Evolutionary conservation across 2,113 vertebrate species (phyloP), one percentile per base, ranked within the genome.

Genomic region (Eonycteris spelaea): DNA sequence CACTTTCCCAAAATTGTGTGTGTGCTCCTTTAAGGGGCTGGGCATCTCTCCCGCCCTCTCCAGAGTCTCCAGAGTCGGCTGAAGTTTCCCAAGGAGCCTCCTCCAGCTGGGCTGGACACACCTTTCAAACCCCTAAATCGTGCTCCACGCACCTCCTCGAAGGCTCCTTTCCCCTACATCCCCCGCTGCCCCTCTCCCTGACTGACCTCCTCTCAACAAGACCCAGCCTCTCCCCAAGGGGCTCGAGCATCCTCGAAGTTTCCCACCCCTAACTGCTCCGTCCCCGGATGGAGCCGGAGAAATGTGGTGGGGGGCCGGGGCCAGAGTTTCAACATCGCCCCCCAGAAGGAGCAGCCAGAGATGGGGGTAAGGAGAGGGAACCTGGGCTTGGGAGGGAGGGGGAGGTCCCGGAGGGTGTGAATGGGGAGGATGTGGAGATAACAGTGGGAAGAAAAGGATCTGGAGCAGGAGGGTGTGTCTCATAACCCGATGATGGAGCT

Each of bases 291-390:
- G 97, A 97, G 97, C 82, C 90, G 77, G 97, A 96, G 91, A 96
- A 93, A 98, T 97, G 97, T 97, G 97, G 97, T 97, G 97, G 97
- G 97, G 94, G 97, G 97, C 74, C 94, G 97, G 97, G 97, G 97
- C 96, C 97, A 97, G 97, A 98, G 97, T 95, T 98, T 98, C 97
- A 95, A 97, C 97, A 93, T 98, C 71, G 80, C 85, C 94, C 93
- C 97, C 74, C 86, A 73, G 90, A 95, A 97, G 96, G 95, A 94
- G 93, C 94, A 97, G 80, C 77, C 97, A 65, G 90, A 97, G n/a
- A 45, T 84, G 89, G 97, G 96, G 92, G 97, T 97, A 96, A 98
- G 98, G 91, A 96, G 94, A 80, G 51, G 94, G 53, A 71, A 48
- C 38, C 8, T 40, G 61, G 82, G 71, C 43, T 73, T 74, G 33